phyloP scores from a whole-genome alignment of 2,797 vertebrate genomes.

The Fistularia commersonii region DNA sequence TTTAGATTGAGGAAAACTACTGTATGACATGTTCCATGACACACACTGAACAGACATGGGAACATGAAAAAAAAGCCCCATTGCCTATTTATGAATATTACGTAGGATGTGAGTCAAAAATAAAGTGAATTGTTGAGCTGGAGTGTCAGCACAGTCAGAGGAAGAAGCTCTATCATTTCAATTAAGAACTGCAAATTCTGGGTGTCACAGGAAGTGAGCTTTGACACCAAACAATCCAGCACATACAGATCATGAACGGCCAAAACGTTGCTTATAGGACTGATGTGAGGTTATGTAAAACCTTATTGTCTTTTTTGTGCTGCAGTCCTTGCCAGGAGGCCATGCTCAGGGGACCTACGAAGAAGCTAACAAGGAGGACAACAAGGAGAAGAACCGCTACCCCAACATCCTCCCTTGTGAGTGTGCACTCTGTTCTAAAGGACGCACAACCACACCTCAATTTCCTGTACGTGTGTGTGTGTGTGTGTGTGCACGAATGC shows the following conservation, averaged over 20 bases:
- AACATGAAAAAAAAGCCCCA: conserved; percentile 53
- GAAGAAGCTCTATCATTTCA: conserved; percentile 41
- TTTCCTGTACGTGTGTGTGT: conserved; percentile 42
- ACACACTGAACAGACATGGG: conserved; percentile 24
- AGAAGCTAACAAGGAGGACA: conserved; percentile 92
- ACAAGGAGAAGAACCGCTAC: conserved; percentile 97
- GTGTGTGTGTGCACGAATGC: not conserved
- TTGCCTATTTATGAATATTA: conserved; percentile 38
- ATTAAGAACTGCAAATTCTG: no score
- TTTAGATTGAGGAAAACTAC: conserved; percentile 23
- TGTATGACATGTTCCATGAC: conserved; percentile 36
- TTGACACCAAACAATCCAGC: no score
- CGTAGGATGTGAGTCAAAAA: conserved; percentile 38
- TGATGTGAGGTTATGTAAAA: conserved; percentile 1
- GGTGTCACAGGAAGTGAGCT: no score
- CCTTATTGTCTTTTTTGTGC: conserved; percentile 21
- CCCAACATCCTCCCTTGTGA: conserved; percentile 98
- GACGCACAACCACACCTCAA: conserved; percentile 16
- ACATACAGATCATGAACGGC: no score
- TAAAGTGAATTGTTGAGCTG: conserved; percentile 8
- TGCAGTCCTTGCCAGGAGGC: conserved; percentile 85
- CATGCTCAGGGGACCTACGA: conserved; percentile 85
- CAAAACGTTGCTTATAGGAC: no score
- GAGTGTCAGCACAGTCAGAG: conserved; percentile 43
- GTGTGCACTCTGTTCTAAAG: conserved; percentile 47